Percentiles rank a stretch among this genome's conserved stretches.
Conservation (phyloP, 2,797 vertebrate species). For the Aselliscus stoliczkanus region DNA sequence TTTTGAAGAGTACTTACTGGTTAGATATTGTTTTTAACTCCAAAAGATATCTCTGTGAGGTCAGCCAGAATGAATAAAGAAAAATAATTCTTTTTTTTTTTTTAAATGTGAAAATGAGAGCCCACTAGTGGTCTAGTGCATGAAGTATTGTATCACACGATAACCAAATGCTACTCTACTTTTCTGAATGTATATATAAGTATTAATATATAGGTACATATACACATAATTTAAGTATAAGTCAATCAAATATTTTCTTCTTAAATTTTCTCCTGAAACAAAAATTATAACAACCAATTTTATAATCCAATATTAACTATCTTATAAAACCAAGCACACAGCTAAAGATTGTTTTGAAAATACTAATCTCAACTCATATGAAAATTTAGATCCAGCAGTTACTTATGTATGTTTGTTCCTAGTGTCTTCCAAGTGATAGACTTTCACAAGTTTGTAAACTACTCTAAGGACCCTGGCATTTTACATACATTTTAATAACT, state of each 20-base stretch:
- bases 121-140: slow-evolving; percentile 77
- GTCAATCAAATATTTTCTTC: background rate
- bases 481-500: background rate
- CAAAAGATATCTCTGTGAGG: background rate
- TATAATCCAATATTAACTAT: background rate
- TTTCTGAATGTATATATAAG: background rate
- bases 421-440: background rate
- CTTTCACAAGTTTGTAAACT: slow-evolving; percentile 19
- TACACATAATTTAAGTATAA: background rate
- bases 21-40: background rate
- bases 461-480: background rate
- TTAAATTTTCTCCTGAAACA: background rate
- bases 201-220: background rate
- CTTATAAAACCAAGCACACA: background rate
- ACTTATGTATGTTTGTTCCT: background rate
- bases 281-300: background rate
- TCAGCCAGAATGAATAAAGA: background rate
- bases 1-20: background rate
- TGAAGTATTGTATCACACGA: slow-evolving; percentile 54
- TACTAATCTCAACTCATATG: background rate
- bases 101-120: slow-evolving; percentile 52
- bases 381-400: background rate
- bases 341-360: background rate
- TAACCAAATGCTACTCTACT: background rate
- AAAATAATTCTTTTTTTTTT: no score